phyloP scores from a whole-genome alignment of 2,113 vertebrate species.

The Neoarius graeffei region DNA sequence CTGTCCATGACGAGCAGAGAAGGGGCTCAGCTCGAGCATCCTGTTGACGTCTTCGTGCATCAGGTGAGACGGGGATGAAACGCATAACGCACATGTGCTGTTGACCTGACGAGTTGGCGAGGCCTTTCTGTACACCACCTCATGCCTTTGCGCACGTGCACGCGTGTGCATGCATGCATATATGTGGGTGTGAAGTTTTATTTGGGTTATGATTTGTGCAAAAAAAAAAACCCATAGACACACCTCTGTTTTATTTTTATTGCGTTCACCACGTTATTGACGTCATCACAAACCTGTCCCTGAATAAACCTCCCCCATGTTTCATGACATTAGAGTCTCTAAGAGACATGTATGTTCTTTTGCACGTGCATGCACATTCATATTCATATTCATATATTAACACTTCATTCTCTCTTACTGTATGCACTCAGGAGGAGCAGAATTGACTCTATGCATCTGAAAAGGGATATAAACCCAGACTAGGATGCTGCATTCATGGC shows the following conservation, averaged over 20 bases:
- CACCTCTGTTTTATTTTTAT: neutral
- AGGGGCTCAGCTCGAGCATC: slow-evolving; percentile 76
- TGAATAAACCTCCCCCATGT: neutral
- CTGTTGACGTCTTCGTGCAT: slow-evolving; percentile 92
- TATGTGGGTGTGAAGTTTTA: neutral
- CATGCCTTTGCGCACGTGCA: neutral
- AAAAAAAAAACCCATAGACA: neutral
- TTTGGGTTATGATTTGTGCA: neutral
- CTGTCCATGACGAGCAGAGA: slow-evolving; percentile 88
- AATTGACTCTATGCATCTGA: neutral
- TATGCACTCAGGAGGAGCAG: neutral
- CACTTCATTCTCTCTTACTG: neutral
- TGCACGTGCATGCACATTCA: neutral
- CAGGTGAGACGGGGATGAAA: slow-evolving; percentile 75
- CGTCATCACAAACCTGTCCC: neutral
- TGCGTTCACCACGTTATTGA: neutral
- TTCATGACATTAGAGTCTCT: neutral
- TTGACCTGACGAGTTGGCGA: neutral
- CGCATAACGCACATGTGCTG: neutral
- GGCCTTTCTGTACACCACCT: neutral
- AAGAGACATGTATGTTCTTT: neutral
- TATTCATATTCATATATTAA: too few relatives aligned
- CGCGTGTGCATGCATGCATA: too few relatives aligned
- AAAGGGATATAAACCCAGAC: neutral
- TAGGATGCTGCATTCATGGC: neutral